phyloP scores from a whole-genome alignment of 1,140 invertebrate species.

The Drosophila tropicalis region DNA sequence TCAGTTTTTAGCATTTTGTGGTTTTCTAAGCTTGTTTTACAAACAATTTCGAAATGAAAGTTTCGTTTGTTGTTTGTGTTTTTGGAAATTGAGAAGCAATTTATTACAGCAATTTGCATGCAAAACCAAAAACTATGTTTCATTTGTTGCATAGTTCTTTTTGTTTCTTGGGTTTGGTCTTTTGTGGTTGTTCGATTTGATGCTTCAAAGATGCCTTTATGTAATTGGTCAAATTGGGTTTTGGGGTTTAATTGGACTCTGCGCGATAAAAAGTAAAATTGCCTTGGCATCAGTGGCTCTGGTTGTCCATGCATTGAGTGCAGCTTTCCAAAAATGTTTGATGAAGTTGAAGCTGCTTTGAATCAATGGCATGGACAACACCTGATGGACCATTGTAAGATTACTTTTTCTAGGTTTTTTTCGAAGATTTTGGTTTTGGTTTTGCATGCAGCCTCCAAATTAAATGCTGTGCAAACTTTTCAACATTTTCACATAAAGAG shows the following conservation, averaged over 20 bases:
- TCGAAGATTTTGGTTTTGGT: neutral
- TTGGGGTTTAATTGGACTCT: neutral
- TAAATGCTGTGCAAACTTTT: constrained; percentile 41
- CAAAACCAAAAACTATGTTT: constrained; percentile 45
- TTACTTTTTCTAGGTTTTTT: constrained; percentile 47
- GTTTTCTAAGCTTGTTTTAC: neutral
- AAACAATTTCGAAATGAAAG: neutral
- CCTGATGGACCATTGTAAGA: constrained; percentile 70
- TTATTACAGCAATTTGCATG: constrained; percentile 68
- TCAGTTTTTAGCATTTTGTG: neutral
- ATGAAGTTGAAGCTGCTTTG: constrained; percentile 44
- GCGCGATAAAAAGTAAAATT: constrained; percentile 65
- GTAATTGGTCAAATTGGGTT: neutral
- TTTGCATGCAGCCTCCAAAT: constrained; percentile 75
- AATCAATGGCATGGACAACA: constrained; percentile 73
- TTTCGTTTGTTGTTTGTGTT: neutral
- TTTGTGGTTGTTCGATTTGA: constrained; percentile 28
- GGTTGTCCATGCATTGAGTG: constrained; percentile 72
- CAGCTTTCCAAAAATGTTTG: constrained; percentile 38
- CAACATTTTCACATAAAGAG: constrained; percentile 31
- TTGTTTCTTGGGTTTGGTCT: constrained; percentile 17
- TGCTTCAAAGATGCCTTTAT: constrained; percentile 31
- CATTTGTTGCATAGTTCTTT: constrained; percentile 11
- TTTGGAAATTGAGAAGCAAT: constrained; percentile 39
- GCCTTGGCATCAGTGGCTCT: constrained; percentile 80